A percentile compares a stretch with the other conserved stretches of the same genome.
phyloP scores from a whole-genome alignment of 2,888 invertebrate species.

The Autographa pulchrina region DNA sequence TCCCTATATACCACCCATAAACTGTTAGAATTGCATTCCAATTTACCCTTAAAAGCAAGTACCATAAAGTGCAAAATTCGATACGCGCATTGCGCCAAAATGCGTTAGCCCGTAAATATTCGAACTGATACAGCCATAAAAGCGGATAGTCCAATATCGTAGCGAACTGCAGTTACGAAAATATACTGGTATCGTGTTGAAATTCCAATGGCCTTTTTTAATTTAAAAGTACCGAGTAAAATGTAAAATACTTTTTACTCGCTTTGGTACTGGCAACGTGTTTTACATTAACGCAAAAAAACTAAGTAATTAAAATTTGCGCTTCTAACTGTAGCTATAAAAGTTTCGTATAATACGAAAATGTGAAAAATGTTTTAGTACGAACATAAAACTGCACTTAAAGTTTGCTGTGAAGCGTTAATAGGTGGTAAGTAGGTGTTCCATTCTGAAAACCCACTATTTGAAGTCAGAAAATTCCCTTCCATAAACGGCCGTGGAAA shows the following conservation, averaged over 20 bases:
- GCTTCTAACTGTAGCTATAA: constrained; percentile 13
- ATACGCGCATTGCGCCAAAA: constrained; percentile 24
- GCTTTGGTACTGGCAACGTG: not conserved
- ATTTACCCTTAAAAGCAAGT: constrained; percentile 11
- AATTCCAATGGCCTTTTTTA: constrained; percentile 12
- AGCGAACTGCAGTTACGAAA: constrained; percentile 5
- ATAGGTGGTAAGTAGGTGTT: constrained; percentile 1
- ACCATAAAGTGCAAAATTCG: constrained; percentile 8
- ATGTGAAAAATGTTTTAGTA: constrained; percentile 13
- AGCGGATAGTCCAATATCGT: constrained; percentile 20
- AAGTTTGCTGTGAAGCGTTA: constrained; percentile 16
- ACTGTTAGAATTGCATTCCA: not conserved
- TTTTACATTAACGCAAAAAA: not conserved
- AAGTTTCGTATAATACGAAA: constrained; percentile 23
- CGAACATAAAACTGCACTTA: constrained; percentile 25
- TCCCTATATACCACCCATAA: not conserved
- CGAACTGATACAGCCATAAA: constrained; percentile 35
- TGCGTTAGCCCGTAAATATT: constrained; percentile 24
- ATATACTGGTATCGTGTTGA: not conserved
- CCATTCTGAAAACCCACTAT: not conserved
- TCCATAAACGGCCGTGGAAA: no score
- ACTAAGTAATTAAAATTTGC: constrained; percentile 14
- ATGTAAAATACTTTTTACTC: not conserved
- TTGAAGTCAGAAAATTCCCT: no score
- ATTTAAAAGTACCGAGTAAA: not conserved